phyloP scores from a whole-genome alignment of 1,140 invertebrate genomes.

The Listronotus bonariensis region DNA sequence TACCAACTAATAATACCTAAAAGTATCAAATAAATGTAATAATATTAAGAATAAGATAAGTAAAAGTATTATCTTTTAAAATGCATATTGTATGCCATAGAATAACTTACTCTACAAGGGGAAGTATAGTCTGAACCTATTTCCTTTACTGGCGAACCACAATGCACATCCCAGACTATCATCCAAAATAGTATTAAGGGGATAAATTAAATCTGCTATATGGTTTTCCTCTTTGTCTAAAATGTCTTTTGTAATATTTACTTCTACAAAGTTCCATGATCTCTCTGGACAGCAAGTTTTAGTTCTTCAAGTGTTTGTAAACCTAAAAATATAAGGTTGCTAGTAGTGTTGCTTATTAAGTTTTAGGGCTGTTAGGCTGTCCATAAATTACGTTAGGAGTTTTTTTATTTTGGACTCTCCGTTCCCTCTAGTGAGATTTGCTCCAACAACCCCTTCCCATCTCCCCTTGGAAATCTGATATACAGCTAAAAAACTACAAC shows the following conservation, averaged over 20 bases:
- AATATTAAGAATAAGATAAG: background rate
- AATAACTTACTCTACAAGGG: conserved; percentile 65
- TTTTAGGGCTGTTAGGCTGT: no score
- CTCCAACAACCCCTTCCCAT: no score
- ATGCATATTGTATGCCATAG: no score
- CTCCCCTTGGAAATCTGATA: no score
- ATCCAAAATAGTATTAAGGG: conserved; percentile 87
- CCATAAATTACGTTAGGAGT: no score
- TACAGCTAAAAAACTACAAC: no score
- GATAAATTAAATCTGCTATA: conserved; percentile 80
- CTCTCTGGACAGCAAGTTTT: conserved; percentile 67
- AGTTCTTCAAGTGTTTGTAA: conserved; percentile 75
- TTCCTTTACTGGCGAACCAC: conserved; percentile 90
- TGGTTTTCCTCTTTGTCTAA: conserved; percentile 60
- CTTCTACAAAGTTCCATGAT: conserved; percentile 64
- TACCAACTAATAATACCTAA: conserved; percentile 85
- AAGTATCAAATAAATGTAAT: conserved; percentile 1
- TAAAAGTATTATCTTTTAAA: no score
- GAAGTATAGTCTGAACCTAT: conserved; percentile 62
- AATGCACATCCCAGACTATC: conserved; percentile 92
- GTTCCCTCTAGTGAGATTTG: no score
- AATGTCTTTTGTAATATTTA: conserved; percentile 77
- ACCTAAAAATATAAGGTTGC: background rate
- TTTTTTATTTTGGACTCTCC: no score
- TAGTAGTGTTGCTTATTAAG: background rate